Base-by-base conservation (phyloP, 1,140 invertebrate genomes). In the Papilio polyxenes region DNA sequence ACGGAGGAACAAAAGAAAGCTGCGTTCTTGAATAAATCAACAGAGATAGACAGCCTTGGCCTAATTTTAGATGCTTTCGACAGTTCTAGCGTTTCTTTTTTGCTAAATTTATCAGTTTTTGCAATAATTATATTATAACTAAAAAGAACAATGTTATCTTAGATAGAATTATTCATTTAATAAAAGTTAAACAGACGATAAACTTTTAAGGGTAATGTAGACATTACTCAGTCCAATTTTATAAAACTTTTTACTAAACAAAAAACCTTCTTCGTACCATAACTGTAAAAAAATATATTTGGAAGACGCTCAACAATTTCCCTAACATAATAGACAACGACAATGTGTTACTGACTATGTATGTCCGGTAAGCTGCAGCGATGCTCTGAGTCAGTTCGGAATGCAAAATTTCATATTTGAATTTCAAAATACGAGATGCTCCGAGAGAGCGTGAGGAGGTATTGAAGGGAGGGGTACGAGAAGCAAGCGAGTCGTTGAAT, bases 371-470 rank as follows among this genome's bases (percentile, higher is more conserved):
- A 87, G 81, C 83, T 81, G 79, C 77, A 85, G 85, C 79, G 84
- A 81, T 85, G 87, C 84, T 87, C 85, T 72, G 85, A 86, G 87
- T 87, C 86, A 89, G 91, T 92, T 92, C 85, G 87, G 83, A 92
- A 92, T 93, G 89, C 89, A 91, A 92, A 93, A 90, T 88, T 92
- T 86, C 83, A 90, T 90, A 92, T 93, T 92, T 92, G 92, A 92
- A 93, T 87, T 93, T 92, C 90, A 93, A 93, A 93, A 92, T 89
- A 90, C 85, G 76, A 87, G 82, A 82, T 86, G 84, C 83, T 83
- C 83, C 85, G 82, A 84, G 82, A 81, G 78, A 85, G 80, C 85
- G 82, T 72, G 72, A 15, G 13, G 11, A 10, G 9, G 49, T 51
- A 51, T 51, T 51, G 56, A 17, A 31, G 62, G 23, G 23, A 72